Percentiles rank a stretch among this genome's conserved stretches.
Conservation (phyloP, 2,797 vertebrate species). For the Lemur catta region DNA sequence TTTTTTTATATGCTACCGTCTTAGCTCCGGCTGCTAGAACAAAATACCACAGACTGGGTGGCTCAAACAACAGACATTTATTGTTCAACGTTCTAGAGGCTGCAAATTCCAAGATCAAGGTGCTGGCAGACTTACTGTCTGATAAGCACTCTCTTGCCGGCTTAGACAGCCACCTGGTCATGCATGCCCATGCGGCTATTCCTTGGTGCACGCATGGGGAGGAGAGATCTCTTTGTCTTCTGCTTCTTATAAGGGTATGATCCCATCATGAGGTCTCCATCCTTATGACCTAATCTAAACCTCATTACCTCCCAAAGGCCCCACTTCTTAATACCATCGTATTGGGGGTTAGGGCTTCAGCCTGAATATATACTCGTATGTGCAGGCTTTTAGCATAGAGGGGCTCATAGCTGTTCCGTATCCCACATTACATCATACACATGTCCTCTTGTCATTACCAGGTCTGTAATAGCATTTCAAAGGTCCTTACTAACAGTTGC, state of each 20-base stretch:
- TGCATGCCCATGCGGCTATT: background rate
- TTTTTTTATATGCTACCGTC: background rate
- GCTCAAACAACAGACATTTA: background rate
- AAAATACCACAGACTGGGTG: background rate
- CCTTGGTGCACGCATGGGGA: accelerated
- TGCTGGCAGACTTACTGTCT: background rate
- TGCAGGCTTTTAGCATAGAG: background rate
- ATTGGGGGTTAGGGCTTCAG: background rate
- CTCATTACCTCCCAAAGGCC: background rate
- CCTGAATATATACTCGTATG: background rate
- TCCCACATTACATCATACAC: background rate
- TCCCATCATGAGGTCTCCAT: background rate
- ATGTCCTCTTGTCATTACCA: background rate
- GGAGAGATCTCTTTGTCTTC: background rate
- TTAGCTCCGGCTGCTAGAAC: background rate
- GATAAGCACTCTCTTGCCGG: background rate
- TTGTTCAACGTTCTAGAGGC: background rate
- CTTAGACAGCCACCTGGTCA: background rate
- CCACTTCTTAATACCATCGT: too few species aligned
- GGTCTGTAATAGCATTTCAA: background rate
- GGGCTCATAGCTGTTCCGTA: background rate
- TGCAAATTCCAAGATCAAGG: background rate
- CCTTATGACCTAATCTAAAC: background rate
- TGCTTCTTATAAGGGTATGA: background rate
- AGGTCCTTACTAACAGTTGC: background rate